These are phyloP conservation scores for Acromyrmex echinatior DNA, from an alignment of 1,140 invertebrate genomes.

Conservation along the genomic window DNA sequence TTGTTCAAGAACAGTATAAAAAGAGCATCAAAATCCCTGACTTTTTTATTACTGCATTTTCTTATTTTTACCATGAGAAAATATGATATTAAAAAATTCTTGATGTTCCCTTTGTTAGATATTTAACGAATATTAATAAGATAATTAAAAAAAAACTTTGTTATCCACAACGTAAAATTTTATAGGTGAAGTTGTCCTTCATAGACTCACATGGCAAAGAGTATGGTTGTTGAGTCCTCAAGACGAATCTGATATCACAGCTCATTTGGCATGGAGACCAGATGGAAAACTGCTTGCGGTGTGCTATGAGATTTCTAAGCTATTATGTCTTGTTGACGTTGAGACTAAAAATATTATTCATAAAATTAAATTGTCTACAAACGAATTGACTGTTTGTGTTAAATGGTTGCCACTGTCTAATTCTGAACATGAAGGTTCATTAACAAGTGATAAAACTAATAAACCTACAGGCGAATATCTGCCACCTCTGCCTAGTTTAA, in stretches of 20 bases:
- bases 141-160: not conserved
- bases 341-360: conserved; percentile 95
- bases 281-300: conserved; percentile 96
- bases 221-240: conserved; percentile 94
- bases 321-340: conserved; percentile 92
- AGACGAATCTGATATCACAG: conserved; percentile 90
- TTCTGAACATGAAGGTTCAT: conserved; percentile 57
- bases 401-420: conserved; percentile 86
- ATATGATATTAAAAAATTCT: too few relatives aligned
- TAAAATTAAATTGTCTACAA: conserved; percentile 88
- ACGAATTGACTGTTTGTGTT: conserved; percentile 88
- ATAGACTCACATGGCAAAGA: conserved; percentile 96
- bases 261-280: conserved; percentile 95
- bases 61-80: too few relatives aligned
- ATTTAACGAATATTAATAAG: conserved; percentile 2
- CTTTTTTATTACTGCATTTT: too few relatives aligned
- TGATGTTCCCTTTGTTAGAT: not conserved
- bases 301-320: conserved; percentile 83
- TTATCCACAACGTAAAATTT: conserved; percentile 57
- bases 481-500: conserved; percentile 88
- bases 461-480: conserved; percentile 82
- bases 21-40: too few relatives aligned
- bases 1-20: too few relatives aligned
- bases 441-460: conserved; percentile 66
- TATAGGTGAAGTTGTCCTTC: conserved; percentile 94